phyloP scores from a whole-genome alignment of 2,797 vertebrate species.

The Rhinophrynus dorsalis region DNA sequence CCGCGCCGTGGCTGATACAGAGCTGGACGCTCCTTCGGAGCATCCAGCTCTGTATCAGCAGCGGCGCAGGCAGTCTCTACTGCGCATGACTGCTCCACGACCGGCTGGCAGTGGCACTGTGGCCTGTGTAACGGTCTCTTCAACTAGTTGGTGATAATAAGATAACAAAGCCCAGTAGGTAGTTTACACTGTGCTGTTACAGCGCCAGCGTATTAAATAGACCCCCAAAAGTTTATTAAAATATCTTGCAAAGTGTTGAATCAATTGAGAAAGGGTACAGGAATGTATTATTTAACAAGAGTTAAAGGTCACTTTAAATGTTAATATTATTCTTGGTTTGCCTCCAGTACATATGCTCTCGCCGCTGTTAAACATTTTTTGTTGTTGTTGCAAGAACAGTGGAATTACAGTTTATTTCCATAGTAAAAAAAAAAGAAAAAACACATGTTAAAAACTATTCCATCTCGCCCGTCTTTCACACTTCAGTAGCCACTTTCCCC shows the following conservation, averaged over 20 bases:
- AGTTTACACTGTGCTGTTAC: too few relatives aligned
- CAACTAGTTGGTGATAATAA: too few relatives aligned
- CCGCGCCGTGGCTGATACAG: too few relatives aligned
- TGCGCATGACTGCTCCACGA: too few relatives aligned
- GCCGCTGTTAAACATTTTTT: conserved; percentile 23
- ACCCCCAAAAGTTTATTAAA: neutral
- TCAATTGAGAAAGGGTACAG: neutral
- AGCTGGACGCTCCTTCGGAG: too few relatives aligned
- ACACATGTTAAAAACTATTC: too few relatives aligned
- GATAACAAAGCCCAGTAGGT: too few relatives aligned
- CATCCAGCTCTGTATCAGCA: too few relatives aligned
- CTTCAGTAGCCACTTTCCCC: conserved; percentile 50
- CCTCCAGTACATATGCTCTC: neutral
- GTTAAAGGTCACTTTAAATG: neutral
- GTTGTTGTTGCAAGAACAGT: conserved; percentile 34
- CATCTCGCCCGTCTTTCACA: conserved; percentile 47
- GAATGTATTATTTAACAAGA: neutral
- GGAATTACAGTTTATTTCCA: conserved; percentile 48
- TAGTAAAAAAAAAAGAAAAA: conserved; percentile 46
- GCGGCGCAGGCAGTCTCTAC: too few relatives aligned
- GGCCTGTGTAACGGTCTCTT: too few relatives aligned
- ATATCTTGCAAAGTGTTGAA: neutral
- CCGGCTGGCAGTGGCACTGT: too few relatives aligned
- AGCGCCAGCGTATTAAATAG: too few relatives aligned
- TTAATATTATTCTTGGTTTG: conserved; percentile 8